Base-by-base conservation (phyloP, 2,888 invertebrate species). In the Drosophila aldrichi region DNA sequence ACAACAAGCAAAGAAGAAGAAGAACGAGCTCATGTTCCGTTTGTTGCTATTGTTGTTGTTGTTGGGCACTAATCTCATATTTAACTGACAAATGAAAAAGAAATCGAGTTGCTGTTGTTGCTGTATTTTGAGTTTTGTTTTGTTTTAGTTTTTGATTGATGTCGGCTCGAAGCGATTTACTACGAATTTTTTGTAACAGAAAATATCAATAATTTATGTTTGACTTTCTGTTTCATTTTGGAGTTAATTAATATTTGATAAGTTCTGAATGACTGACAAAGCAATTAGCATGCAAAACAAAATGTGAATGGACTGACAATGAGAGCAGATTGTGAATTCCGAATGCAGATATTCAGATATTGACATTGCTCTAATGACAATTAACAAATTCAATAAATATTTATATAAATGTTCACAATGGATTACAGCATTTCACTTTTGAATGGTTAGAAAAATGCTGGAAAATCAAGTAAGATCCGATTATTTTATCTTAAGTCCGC, bases 11-110 rank as follows among this genome's bases (percentile, higher is more conserved):
- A 44, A 36, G 43, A 20, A 29, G 29, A 38, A 25, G n/a, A 43
- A 32, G 34, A 18, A 2, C 2, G 16, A n/a, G 34, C 46, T 29
- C 29, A 7, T 29, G n/a, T 7, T 38, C 16, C 2, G 0, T 14
- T 25, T 25, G 25, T 25, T 22, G 20, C 20, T 22, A 22, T 22
- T 22, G 20, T 22, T 56, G 44, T 22, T 49, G n/a, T 2, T 61
- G 36, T 36, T 46, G 25, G 29, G 48, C 55, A 67, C 70, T 88
- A 80, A 82, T 80, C 81, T 61, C 83, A 61, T 58, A 62, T 80
- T 72, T 74, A 67, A 57, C 62, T 61, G 46, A 73, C 46, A 73
- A 73, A 79, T 74, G 29, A 49, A 66, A 66, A 61, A 52, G 20
- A 55, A 67, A 72, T 82, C 62, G 64, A 62, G 55, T 41, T 59